A percentile compares a stretch with the other conserved stretches of the same genome.
These are phyloP conservation scores for Catonia carolina DNA, from an alignment of 2,888 invertebrate species.

Conservation along the genomic window DNA sequence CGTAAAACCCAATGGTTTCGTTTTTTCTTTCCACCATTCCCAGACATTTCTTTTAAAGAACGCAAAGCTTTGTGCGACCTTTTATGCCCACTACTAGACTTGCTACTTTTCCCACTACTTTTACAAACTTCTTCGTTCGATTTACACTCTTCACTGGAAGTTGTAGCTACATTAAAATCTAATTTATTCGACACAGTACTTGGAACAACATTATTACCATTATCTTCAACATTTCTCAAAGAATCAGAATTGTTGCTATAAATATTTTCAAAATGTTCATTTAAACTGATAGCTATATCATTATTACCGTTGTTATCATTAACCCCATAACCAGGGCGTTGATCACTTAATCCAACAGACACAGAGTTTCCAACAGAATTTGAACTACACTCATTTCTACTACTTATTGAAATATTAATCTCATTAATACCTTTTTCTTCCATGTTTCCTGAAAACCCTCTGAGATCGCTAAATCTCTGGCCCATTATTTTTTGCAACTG, in stretches of 20 bases:
- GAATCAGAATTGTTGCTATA: constrained; percentile 31
- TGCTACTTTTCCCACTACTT: constrained; percentile 28
- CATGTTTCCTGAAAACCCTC: constrained; percentile 35
- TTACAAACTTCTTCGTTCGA: constrained; percentile 3
- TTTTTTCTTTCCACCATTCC: constrained; percentile 35
- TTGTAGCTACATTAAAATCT: neutral
- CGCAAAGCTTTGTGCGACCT: constrained; percentile 28
- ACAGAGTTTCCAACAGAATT: constrained; percentile 24
- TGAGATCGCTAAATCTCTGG: constrained; percentile 37
- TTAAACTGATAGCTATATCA: constrained; percentile 25
- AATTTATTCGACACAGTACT: neutral
- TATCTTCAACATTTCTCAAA: constrained; percentile 27
- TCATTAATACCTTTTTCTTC: constrained; percentile 34
- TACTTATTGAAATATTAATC: constrained; percentile 29
- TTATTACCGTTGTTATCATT: constrained; percentile 26
- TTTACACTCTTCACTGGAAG: constrained; percentile 5
- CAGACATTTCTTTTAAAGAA: constrained; percentile 30
- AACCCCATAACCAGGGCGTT: constrained; percentile 5
- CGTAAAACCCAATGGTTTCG: constrained; percentile 38
- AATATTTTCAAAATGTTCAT: constrained; percentile 34
- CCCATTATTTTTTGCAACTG: constrained; percentile 34
- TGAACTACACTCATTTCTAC: constrained; percentile 18
- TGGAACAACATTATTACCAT: constrained; percentile 29
- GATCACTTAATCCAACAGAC: constrained; percentile 25
- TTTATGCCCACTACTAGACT: constrained; percentile 22